Percentiles rank a stretch among this genome's conserved stretches.
Evolutionary conservation across 2,888 invertebrate species (phyloP).

Genomic region (Apamea monoglypha): DNA sequence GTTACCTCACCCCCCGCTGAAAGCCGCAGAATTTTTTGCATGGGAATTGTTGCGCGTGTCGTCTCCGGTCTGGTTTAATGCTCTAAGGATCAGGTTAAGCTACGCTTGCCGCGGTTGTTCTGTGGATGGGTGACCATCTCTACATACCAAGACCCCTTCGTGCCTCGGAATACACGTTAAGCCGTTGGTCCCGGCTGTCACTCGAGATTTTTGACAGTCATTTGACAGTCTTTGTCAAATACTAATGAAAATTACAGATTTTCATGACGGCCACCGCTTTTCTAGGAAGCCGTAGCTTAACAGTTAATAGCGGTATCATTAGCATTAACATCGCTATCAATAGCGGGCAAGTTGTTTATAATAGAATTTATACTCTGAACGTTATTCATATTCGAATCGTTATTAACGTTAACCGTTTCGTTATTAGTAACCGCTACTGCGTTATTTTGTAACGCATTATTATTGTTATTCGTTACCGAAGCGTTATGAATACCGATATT

Average conservation of each 20-base stretch:
- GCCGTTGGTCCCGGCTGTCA: too few species aligned
- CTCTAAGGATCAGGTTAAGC: too few species aligned
- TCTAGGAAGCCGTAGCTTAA: constrained; percentile 13
- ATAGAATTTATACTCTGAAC: constrained; percentile 73
- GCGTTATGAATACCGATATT: constrained; percentile 28
- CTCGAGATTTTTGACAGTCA: not conserved
- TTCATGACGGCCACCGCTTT: not conserved
- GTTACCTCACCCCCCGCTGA: too few species aligned
- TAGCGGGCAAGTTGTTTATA: constrained; percentile 85
- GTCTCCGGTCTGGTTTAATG: too few species aligned
- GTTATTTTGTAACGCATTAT: constrained; percentile 16
- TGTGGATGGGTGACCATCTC: too few species aligned
- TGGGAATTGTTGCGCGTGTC: too few species aligned
- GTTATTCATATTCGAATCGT: constrained; percentile 55
- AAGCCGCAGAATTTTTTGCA: too few species aligned
- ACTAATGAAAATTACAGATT: not conserved
- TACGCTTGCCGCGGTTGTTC: too few species aligned
- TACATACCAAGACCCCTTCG: too few species aligned
- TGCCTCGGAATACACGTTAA: too few species aligned
- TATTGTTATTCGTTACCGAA: constrained; percentile 43
- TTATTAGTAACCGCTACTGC: constrained; percentile 39
- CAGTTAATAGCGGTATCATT: constrained; percentile 73
- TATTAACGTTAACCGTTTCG: constrained; percentile 46
- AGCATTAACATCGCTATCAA: constrained; percentile 85
- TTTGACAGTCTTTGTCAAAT: not conserved